Percentiles rank a stretch among this genome's conserved stretches.
phyloP scores from a whole-genome alignment of 2,113 vertebrate species.

The Scophthalmus maximus region DNA sequence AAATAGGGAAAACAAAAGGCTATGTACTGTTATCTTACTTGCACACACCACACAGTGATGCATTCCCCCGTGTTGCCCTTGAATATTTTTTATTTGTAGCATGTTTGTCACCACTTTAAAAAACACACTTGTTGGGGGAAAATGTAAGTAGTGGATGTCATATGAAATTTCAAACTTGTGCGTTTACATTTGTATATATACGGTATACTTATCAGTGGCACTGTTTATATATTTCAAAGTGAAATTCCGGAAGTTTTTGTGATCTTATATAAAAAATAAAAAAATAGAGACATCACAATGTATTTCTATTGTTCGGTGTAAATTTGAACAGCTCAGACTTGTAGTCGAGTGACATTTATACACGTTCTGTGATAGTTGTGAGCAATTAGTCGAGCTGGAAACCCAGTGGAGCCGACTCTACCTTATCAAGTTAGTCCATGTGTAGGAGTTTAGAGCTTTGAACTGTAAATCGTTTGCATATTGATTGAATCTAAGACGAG shows the following conservation, averaged over 20 bases:
- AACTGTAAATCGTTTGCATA: conserved; percentile 82
- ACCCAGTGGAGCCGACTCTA: conserved; percentile 78
- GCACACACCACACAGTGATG: conserved; percentile 77
- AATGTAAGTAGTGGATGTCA: conserved; percentile 25
- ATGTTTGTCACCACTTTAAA: conserved; percentile 59
- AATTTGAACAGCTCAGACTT: conserved; percentile 76
- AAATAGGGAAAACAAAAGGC: conserved; percentile 77
- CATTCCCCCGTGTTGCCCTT: conserved; percentile 45
- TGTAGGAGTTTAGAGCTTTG: conserved; percentile 85
- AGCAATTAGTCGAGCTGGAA: conserved; percentile 83
- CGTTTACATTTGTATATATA: conserved; percentile 69
- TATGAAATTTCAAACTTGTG: conserved; percentile 47
- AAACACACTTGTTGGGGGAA: conserved; percentile 25
- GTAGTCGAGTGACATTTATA: conserved; percentile 87
- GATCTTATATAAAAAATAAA: conserved; percentile 29
- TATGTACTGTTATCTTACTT: conserved; percentile 84
- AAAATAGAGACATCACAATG: conserved; percentile 73
- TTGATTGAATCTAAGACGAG: conserved; percentile 83
- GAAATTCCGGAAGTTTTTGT: conserved; percentile 57
- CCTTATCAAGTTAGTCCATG: conserved; percentile 81
- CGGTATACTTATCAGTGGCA: conserved; percentile 44
- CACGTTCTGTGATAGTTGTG: conserved; percentile 87
- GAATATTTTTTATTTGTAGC: conserved; percentile 76
- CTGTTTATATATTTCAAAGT: conserved; percentile 67
- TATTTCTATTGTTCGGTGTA: conserved; percentile 89